These are phyloP conservation scores for Hemitrygon akajei DNA, from an alignment of 2,797 vertebrate species.

Conservation along the genomic window DNA sequence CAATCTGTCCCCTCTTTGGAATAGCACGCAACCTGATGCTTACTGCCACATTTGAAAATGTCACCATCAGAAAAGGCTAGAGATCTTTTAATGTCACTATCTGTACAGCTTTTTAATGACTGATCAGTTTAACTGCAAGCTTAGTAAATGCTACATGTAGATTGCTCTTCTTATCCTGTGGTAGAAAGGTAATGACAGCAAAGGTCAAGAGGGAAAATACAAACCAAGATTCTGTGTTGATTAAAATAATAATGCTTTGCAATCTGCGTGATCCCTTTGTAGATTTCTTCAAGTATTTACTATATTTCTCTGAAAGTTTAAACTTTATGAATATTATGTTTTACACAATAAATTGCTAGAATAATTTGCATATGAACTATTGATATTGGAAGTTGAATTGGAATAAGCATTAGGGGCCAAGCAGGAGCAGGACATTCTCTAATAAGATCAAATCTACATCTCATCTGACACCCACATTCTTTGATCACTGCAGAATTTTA, in stretches of 20 bases:
- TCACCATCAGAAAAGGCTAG: constrained; percentile 14
- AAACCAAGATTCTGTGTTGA: not conserved
- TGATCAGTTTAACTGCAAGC: not conserved
- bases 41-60: not conserved
- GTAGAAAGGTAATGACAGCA: not conserved
- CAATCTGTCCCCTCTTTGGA: not conserved
- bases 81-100: not conserved
- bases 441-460: too few relatives aligned
- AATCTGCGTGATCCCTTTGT: not conserved
- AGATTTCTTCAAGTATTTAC: not conserved
- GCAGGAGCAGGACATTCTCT: too few relatives aligned
- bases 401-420: too few relatives aligned
- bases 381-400: not conserved
- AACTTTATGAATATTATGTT: not conserved
- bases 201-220: constrained; percentile 10
- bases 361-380: not conserved
- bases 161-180: not conserved
- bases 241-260: not conserved
- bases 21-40: not conserved
- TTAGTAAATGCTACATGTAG: not conserved
- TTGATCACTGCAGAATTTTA: too few relatives aligned
- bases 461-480: too few relatives aligned
- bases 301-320: not conserved
- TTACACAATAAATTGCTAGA: not conserved
- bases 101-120: not conserved